Evolutionary conservation across 2,888 invertebrate genomes (phyloP), one percentile per base, ranked within the genome.

Genomic region (Phortica magna): DNA sequence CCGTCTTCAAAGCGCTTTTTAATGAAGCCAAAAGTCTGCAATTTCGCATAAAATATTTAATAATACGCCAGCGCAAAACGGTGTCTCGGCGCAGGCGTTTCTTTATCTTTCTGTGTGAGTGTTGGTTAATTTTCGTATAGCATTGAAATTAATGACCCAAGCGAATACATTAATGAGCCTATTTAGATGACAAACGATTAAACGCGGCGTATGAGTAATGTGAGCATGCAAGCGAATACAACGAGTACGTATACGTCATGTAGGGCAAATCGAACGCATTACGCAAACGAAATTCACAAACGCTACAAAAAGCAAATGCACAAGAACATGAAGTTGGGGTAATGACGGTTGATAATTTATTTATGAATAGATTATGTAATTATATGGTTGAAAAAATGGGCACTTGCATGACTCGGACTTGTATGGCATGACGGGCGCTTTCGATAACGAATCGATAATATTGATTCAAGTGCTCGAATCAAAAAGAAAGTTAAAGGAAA

Each of bases 1-100:
- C 61, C 22, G 7, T 53, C n/a, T 67, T 67, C 10, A 39, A 71
- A 71, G 70, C 17, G 43, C 4, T 48, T 71, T 71, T 55, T 55
- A 17, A 55, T 31, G 53, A 31, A 55, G 53, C n/a, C 48, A 31
- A 71, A n/a, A 17, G n/a, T 17, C 61, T 55, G 55, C 14, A 5
- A 71, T 61, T 61, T 61, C 22, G 10, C 41, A 71, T 31, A 55
- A 71, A 71, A 71, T 55, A 55, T 53, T 61, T 53, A 71, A 71
- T 71, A 71, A 71, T 48, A 41, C 17, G 48, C 2, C 48, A 65
- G 31, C 14, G 12, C 14, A 61, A 19, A 61, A 9, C 22, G 19
- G 17, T 22, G 61, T 10, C 19, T 19, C 19, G n/a, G 19, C 19
- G 61, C 61, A 19, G 22, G 5, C 5, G n/a, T 17, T 55, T 55